These are phyloP conservation scores for Hirtodrosophila trivittata DNA, from an alignment of 2,888 invertebrate species.

Conservation along the genomic window DNA sequence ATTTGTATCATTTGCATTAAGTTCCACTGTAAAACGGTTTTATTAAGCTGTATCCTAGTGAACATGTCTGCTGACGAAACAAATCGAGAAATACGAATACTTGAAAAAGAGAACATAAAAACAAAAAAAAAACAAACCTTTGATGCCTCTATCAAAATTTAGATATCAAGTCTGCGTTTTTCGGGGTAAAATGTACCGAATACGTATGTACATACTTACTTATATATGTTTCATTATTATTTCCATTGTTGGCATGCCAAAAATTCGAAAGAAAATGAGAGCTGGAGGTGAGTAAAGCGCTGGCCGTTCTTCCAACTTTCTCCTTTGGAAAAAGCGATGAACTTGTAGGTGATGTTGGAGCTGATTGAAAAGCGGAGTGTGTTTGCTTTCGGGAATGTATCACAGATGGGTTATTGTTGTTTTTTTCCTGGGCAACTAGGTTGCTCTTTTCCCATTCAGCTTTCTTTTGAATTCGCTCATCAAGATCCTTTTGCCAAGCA, in stretches of 20 bases:
- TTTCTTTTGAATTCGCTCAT: slow-evolving; percentile 72
- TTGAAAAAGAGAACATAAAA: too few relatives aligned
- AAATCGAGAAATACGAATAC: too few relatives aligned
- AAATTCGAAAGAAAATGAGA: slow-evolving; percentile 88
- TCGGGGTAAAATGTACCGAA: neutral
- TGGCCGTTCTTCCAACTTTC: slow-evolving; percentile 35
- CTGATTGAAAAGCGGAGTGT: slow-evolving; percentile 50
- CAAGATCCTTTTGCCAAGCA: slow-evolving; percentile 72
- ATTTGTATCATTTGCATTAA: too few relatives aligned
- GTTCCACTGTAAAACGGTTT: too few relatives aligned
- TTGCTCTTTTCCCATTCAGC: slow-evolving; percentile 67
- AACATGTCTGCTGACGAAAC: too few relatives aligned
- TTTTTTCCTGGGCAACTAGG: neutral
- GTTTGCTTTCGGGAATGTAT: neutral
- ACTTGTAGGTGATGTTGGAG: slow-evolving; percentile 74
- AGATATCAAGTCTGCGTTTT: too few relatives aligned
- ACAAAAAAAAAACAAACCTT: neutral
- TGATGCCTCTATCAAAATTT: neutral
- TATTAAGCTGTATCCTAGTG: too few relatives aligned
- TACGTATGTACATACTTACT: slow-evolving; percentile 49
- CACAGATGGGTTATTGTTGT: neutral
- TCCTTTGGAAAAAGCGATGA: slow-evolving; percentile 14
- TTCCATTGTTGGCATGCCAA: slow-evolving; percentile 84
- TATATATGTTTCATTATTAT: slow-evolving; percentile 22
- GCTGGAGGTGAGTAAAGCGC: slow-evolving; percentile 84